These are phyloP conservation scores for Drosophila lowei DNA, from an alignment of 1,140 invertebrate genomes.

Conservation along the genomic window DNA sequence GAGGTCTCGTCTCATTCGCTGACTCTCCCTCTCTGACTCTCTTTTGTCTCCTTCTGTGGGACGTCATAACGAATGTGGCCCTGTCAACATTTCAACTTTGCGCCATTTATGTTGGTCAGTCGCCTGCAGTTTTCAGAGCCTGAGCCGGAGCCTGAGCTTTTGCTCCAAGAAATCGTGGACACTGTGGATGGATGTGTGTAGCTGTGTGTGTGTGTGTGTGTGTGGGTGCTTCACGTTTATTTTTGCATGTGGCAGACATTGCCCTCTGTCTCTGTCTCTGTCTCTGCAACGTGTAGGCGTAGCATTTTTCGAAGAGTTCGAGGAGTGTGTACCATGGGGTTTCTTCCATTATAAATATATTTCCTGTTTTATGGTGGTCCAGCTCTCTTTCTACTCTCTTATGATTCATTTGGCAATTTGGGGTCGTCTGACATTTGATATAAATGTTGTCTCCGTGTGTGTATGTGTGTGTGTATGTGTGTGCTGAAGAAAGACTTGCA, in stretches of 20 bases:
- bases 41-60: slow-evolving; percentile 36
- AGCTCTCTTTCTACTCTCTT: slow-evolving; percentile 24
- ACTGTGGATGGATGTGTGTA: slow-evolving; percentile 41
- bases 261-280: slow-evolving; percentile 38
- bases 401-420: slow-evolving; percentile 80
- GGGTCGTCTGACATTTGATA: slow-evolving; percentile 73
- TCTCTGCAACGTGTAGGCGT: slow-evolving; percentile 64
- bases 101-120: slow-evolving; percentile 80
- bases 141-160: slow-evolving; percentile 41
- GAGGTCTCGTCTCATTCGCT: slow-evolving; percentile 3
- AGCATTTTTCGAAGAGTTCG: slow-evolving; percentile 30
- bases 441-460: slow-evolving; percentile 66
- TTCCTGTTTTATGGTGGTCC: slow-evolving; percentile 77
- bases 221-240: slow-evolving; percentile 64
- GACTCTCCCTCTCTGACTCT: neutral
- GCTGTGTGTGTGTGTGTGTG: slow-evolving; percentile 16
- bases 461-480: no score
- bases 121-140: slow-evolving; percentile 51
- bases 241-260: slow-evolving; percentile 70
- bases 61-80: slow-evolving; percentile 78
- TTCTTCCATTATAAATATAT: slow-evolving; percentile 62
- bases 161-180: slow-evolving; percentile 42
- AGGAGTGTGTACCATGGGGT: slow-evolving; percentile 25
- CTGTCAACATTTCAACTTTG: slow-evolving; percentile 82
- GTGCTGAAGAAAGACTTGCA: slow-evolving; percentile 60